Evolutionary conservation across 2,797 vertebrate species (phyloP), one percentile per base, ranked within the genome.

Genomic region (Sebastes ruberrimus): DNA sequence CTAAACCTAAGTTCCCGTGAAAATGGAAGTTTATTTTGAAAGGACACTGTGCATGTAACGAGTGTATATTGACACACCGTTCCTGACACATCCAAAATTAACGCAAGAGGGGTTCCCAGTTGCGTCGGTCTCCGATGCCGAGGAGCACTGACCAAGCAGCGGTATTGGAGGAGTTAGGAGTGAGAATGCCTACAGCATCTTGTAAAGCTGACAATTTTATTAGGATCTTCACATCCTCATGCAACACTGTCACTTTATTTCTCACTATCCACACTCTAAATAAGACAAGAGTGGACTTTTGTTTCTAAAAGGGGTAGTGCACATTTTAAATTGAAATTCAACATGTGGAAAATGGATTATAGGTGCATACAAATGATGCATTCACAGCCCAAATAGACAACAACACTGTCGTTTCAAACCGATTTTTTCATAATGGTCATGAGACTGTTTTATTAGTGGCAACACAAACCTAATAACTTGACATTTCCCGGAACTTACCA

Each of bases 381-480:
- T 69, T 72, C 71, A 78, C 10, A n/a, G 20, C 5, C n/a, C 49
- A 66, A 70, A 74, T 20, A 8, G 22, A 52, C 35, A 33, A 68
- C 57, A 65, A 46, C 59, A 6, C 32, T 28, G 59, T 27, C 1
- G 3, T 55, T 65, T 16, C 25, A 64, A 63, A 28, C 6, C 1
- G 5, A 33, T n/a, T 22, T 5, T 38, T 70, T 8, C 2, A 14
- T 8, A 25, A 11, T 0, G 20, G 71, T 72, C 85, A 72, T 74
- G 38, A 64, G 63, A 64, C 63, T 6, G 22, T 49, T 74, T 71
- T 55, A 81, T 81, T 65, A n/a, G n/a, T 8, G 38, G 13, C 25
- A 56, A 59, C 38, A 64, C 68, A 27, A 46, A 3, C 7, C 7
- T n/a, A 16, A 63, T 46, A 63, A 49, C 7, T 20, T 32, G n/a